A percentile compares a stretch with the other conserved stretches of the same genome.
These are phyloP conservation scores for Zaprionus camerounensis DNA, from an alignment of 1,140 invertebrate species.

Conservation along the genomic window DNA sequence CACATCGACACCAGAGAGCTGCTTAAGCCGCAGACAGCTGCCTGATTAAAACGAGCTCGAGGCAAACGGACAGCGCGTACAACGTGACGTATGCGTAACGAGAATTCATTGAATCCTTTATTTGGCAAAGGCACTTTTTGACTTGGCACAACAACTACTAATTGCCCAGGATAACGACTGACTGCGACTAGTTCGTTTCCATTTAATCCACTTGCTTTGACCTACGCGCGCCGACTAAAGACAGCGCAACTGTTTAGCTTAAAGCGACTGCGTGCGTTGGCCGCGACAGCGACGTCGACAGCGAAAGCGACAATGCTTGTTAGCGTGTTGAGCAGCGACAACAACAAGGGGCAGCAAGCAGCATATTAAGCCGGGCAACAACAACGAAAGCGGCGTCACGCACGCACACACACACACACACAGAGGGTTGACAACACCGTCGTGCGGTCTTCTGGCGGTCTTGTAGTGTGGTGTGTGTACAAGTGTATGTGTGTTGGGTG, in stretches of 20 bases:
- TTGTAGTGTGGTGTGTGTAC: conserved; percentile 33
- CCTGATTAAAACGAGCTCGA: conserved; percentile 59
- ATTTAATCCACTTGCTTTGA: conserved; percentile 80
- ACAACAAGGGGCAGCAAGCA: conserved; percentile 38
- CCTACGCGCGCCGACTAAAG: conserved; percentile 74
- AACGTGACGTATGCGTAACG: conserved; percentile 63
- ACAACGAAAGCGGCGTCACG: conserved; percentile 22
- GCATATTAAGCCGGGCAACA: conserved; percentile 15
- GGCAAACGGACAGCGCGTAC: conserved; percentile 40
- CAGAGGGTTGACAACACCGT: conserved; percentile 9
- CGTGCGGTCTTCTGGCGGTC: conserved; percentile 64
- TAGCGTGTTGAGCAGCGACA: conserved; percentile 69
- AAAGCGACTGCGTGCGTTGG: conserved; percentile 57
- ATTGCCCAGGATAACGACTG: conserved; percentile 70
- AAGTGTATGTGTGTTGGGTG: conserved; percentile 17
- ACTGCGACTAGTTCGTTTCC: conserved; percentile 38
- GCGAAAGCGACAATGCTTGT: conserved; percentile 53
- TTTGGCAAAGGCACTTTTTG: conserved; percentile 46
- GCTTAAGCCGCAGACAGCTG: conserved; percentile 38
- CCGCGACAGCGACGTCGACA: conserved; percentile 25
- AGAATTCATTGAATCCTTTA: conserved; percentile 41
- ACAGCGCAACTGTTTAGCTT: conserved; percentile 58
- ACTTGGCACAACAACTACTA: conserved; percentile 41
- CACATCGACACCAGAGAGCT: conserved; percentile 31
- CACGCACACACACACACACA: conserved; percentile 29